These are phyloP conservation scores for Oscheius sp. DNA, from an alignment of 2,888 invertebrate species.

Conservation along the genomic window DNA sequence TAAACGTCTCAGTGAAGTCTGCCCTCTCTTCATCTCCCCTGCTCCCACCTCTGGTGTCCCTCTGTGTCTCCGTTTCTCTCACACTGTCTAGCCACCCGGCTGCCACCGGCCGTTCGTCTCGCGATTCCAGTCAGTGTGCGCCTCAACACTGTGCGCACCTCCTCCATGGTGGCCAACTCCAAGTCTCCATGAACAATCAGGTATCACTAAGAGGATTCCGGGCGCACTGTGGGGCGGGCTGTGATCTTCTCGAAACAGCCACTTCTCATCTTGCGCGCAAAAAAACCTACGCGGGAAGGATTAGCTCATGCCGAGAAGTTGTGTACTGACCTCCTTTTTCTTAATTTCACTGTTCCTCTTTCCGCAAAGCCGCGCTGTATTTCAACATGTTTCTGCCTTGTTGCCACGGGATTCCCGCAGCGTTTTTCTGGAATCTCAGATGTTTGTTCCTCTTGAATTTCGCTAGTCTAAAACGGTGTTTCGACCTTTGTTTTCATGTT, in stretches of 20 bases:
- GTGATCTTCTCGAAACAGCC: neutral
- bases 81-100: conserved; percentile 29
- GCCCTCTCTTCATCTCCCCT: conserved; percentile 4
- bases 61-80: conserved; percentile 22
- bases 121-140: conserved; percentile 36
- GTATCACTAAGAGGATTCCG: conserved; percentile 20
- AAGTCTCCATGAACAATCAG: conserved; percentile 32
- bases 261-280: neutral
- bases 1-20: conserved; percentile 22
- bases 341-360: conserved; percentile 4
- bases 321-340: conserved; percentile 20
- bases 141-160: conserved; percentile 35
- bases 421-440: conserved; percentile 1
- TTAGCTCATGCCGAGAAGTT: conserved; percentile 14
- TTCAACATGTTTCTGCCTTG: neutral
- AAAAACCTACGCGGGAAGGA: conserved; percentile 7
- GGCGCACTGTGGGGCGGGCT: neutral
- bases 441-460: conserved; percentile 6
- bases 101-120: conserved; percentile 37
- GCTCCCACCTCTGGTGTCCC: neutral
- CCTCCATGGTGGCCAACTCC: conserved; percentile 33
- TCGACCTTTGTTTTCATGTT: neutral
- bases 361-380: neutral
- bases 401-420: conserved; percentile 11
- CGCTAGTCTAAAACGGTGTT: neutral